phyloP scores from a whole-genome alignment of 2,113 vertebrate genomes.

The Dasyprocta punctata region DNA sequence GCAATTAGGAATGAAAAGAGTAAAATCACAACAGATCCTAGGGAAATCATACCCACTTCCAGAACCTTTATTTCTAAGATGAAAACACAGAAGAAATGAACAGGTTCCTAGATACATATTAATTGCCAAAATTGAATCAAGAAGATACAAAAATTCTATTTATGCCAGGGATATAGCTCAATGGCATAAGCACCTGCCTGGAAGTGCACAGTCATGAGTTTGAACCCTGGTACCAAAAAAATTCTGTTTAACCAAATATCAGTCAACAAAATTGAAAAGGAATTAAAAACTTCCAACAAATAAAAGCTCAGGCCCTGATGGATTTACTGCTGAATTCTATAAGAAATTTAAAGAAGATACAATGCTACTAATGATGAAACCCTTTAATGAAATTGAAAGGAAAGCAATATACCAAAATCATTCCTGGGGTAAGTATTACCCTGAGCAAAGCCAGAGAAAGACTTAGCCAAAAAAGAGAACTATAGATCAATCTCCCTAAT shows the following conservation, averaged over 20 bases:
- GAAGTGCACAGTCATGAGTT: too few relatives aligned
- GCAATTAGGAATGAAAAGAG: background rate
- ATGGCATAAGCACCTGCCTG: too few relatives aligned
- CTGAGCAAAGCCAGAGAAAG: background rate
- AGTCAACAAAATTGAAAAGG: background rate
- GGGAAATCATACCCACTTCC: background rate
- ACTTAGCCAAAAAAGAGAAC: background rate
- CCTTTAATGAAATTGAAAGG: background rate
- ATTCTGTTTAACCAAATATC: background rate
- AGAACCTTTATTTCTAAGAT: background rate
- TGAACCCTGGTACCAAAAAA: too few relatives aligned
- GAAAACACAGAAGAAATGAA: background rate
- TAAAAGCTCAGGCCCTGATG: background rate
- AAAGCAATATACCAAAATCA: background rate
- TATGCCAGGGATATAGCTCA: too few relatives aligned
- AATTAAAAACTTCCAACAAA: background rate
- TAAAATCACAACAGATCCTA: background rate
- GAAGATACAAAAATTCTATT: background rate
- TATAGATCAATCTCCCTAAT: background rate
- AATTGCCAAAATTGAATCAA: background rate
- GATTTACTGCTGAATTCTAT: background rate
- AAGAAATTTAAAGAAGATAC: background rate
- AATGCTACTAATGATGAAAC: background rate
- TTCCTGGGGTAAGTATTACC: background rate
- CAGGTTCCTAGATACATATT: background rate